Conservation (phyloP, 2,113 vertebrate species). For the Felis chaus region DNA sequence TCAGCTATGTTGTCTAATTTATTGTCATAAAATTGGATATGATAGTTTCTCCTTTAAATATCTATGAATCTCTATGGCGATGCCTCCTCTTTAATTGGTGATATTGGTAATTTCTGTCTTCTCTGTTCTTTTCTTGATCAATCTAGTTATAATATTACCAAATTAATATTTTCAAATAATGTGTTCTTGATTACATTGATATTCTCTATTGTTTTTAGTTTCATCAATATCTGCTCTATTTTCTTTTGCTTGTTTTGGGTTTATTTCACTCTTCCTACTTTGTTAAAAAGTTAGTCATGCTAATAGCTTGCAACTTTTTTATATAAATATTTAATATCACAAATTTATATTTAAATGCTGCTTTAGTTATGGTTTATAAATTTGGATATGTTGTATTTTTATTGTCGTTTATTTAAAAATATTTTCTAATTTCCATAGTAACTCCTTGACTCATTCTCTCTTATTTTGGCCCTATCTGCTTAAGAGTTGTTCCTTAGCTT, state of each 20-base stretch:
- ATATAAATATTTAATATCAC: background rate
- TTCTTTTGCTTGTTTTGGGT: background rate
- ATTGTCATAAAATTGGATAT: background rate
- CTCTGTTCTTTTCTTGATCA: background rate
- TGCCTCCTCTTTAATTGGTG: background rate
- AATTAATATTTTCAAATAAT: background rate
- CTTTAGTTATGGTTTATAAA: background rate
- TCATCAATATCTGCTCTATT: background rate
- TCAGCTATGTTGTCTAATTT: background rate
- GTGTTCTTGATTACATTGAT: background rate
- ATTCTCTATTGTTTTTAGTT: background rate
- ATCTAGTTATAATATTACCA: background rate
- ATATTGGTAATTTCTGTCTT: background rate
- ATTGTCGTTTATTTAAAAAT: background rate
- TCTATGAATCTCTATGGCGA: background rate
- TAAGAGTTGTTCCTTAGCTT: background rate
- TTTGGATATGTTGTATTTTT: background rate
- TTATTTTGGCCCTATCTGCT: background rate
- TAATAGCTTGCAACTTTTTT: background rate
- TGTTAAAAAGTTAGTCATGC: background rate
- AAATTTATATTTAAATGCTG: background rate
- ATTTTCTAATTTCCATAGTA: background rate
- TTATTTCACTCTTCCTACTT: background rate
- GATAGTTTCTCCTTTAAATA: background rate
- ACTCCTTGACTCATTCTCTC: background rate